These are phyloP conservation scores for Trissolcus basalis DNA, from an alignment of 1,140 invertebrate species.

Conservation along the genomic window DNA sequence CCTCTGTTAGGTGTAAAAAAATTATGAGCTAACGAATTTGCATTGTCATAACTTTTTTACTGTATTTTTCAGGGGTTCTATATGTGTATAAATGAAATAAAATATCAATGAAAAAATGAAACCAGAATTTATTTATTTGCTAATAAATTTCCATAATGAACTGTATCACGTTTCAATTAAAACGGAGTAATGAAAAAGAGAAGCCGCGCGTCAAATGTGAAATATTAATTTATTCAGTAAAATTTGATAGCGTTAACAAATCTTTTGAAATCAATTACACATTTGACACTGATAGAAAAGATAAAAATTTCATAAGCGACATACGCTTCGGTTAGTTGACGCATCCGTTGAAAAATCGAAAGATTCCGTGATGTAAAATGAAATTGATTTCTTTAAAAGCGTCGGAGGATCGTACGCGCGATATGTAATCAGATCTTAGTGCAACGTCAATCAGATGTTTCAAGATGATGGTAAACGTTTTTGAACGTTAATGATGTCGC, in stretches of 20 bases:
- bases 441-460: slow-evolving; percentile 57
- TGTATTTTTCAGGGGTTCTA: too few species aligned
- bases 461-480: slow-evolving; percentile 56
- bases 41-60: too few species aligned
- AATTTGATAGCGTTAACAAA: slow-evolving; percentile 21
- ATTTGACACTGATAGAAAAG: slow-evolving; percentile 31
- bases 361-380: slow-evolving; percentile 53
- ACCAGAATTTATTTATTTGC: too few species aligned
- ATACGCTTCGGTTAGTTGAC: slow-evolving; percentile 41
- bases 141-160: background rate
- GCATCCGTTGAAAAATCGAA: slow-evolving; percentile 13
- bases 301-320: slow-evolving; percentile 46
- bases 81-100: too few species aligned
- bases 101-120: too few species aligned
- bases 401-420: slow-evolving; percentile 38
- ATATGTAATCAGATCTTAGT: slow-evolving; percentile 56
- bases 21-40: too few species aligned
- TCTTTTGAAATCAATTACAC: slow-evolving; percentile 16
- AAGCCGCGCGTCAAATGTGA: background rate
- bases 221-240: slow-evolving; percentile 21
- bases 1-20: too few species aligned
- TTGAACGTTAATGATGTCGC: slow-evolving; percentile 55
- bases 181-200: background rate
- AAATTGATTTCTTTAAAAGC: slow-evolving; percentile 59
- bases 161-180: background rate